Percentiles rank a stretch among this genome's conserved stretches.
Evolutionary conservation across 1,140 invertebrate species (phyloP).

Genomic region (Dysdera silvatica): DNA sequence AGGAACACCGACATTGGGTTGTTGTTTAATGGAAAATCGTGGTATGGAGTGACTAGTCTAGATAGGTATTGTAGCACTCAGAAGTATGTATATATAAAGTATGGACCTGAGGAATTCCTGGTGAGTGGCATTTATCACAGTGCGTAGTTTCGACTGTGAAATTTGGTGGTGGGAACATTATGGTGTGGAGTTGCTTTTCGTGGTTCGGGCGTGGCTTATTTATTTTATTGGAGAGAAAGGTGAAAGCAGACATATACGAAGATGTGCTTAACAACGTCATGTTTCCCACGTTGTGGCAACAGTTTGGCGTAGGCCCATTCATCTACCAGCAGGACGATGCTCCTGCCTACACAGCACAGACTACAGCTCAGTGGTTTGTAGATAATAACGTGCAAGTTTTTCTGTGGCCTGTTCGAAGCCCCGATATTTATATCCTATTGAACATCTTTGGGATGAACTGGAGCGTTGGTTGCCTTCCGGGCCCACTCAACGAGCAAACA

Average conservation of each 20-base stretch:
- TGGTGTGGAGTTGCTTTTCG: slow-evolving; percentile 15
- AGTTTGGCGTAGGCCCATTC: too few relatives aligned
- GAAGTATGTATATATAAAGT: not conserved
- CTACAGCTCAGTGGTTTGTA: too few relatives aligned
- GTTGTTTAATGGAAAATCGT: not conserved
- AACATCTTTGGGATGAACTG: too few relatives aligned
- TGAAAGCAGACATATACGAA: not conserved
- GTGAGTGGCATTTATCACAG: not conserved
- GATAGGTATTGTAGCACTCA: not conserved
- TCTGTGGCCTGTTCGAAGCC: too few relatives aligned
- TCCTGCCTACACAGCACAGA: too few relatives aligned
- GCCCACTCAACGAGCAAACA: too few relatives aligned
- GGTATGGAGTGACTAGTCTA: not conserved
- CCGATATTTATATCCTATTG: too few relatives aligned
- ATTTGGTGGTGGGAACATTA: not conserved
- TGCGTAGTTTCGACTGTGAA: slow-evolving; percentile 7
- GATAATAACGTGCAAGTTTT: too few relatives aligned
- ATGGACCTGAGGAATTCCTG: slow-evolving; percentile 8
- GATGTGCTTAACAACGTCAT: not conserved
- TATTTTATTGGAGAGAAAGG: not conserved
- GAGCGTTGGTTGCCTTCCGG: too few relatives aligned
- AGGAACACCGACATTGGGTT: slow-evolving; percentile 2
- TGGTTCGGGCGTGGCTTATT: slow-evolving; percentile 3
- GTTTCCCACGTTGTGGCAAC: not conserved
- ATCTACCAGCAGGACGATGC: too few relatives aligned